These are phyloP conservation scores for Caenorhabditis sinica DNA, from an alignment of 2,888 invertebrate genomes.

Conservation along the genomic window DNA sequence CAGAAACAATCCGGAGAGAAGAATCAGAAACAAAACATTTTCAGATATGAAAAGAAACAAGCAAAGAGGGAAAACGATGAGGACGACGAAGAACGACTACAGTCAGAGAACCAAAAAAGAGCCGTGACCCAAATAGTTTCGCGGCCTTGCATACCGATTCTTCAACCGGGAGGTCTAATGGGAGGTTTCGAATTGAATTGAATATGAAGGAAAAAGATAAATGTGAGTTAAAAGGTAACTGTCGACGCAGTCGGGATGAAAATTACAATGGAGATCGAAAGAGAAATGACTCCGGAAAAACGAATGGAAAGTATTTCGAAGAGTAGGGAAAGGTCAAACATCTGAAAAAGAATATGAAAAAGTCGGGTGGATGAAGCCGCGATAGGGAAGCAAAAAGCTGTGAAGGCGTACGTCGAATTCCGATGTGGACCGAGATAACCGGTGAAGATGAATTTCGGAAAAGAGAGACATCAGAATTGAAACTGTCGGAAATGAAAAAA, in stretches of 20 bases:
- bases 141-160: conserved; percentile 39
- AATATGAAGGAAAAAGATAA: conserved; percentile 48
- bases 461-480: conserved; percentile 58
- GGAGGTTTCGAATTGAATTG: conserved; percentile 41
- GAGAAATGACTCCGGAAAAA: background rate
- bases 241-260: conserved; percentile 15
- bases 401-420: conserved; percentile 46
- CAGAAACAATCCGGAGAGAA: conserved; percentile 23
- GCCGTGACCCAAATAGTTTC: conserved; percentile 50
- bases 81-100: background rate
- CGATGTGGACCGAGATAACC: conserved; percentile 63
- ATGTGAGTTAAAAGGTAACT: conserved; percentile 63
- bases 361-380: conserved; percentile 22
- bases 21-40: conserved; percentile 50
- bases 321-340: conserved; percentile 27
- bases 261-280: conserved; percentile 3
- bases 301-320: conserved; percentile 22
- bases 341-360: conserved; percentile 26
- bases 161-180: conserved; percentile 39
- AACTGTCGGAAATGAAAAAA: conserved; percentile 44
- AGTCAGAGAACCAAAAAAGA: conserved; percentile 32
- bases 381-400: conserved; percentile 32
- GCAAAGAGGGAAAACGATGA: conserved; percentile 10
- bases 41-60: conserved; percentile 16
- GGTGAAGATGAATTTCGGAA: conserved; percentile 27